Evolutionary conservation across 1,140 invertebrate genomes (phyloP), one percentile per base, ranked within the genome.

Genomic region (Ectropis grisescens): DNA sequence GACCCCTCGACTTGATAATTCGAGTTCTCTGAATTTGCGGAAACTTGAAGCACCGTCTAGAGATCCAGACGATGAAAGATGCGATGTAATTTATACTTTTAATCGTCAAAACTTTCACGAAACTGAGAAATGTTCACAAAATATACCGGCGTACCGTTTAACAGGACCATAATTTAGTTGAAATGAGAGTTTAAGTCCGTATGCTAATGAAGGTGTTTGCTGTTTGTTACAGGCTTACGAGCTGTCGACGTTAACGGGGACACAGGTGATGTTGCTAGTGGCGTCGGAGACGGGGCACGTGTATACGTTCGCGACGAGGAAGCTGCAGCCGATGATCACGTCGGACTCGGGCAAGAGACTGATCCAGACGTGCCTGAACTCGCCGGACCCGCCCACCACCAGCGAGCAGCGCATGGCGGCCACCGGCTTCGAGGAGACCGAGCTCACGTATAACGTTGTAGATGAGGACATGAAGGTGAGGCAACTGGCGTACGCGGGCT

Each of bases 301-400:
- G 51, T 99, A 99, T 84, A 99, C 98, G 29, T 99, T 99, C 85
- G 98, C 98, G 16, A 99, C 98, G 29, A 87, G 96, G 35, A 99
- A 99, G 82, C 86, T 99, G 25, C 97, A 99, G 80, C 98, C 98
- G 30, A 99, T 99, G 97, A 99, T 99, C 70, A 98, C 96, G 9
- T 98, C 95, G 54, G 98, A 99, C 66, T 95, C 96, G 36, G 98
- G 98, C 29, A 99, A 99, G 82, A 92, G 95, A 28, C 86, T 99
- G 29, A 99, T 99, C 61, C 97, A 99, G 83, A 98, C 96, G 33
- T 99, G 98, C 82, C 87, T 99, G 13, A 99, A 98, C 82, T 97
- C 96, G 27, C 97, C 98, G 14, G 97, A 99, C 78, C 94, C 94
- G 29, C 92, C 93, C 30, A 92, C 91, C 16, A 83, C 86, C 31